Percentiles rank a stretch among this genome's conserved stretches.
phyloP scores from a whole-genome alignment of 1,140 invertebrate species.

The Dolichoris vasculosae region DNA sequence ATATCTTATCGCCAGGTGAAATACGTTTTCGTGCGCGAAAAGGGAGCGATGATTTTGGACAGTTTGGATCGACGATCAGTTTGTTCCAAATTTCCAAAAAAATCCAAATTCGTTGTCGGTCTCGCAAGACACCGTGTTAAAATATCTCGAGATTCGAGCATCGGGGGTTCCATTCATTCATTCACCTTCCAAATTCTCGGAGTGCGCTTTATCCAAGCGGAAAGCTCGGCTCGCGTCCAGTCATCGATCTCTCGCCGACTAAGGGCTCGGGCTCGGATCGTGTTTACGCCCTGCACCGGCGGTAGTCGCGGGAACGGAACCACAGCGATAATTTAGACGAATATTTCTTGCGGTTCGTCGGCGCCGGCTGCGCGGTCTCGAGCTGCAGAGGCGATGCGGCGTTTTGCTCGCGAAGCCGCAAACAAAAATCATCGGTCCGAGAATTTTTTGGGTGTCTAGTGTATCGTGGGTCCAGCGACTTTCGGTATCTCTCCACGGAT shows the following conservation, averaged over 20 bases:
- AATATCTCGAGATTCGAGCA: too few species aligned
- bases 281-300: conserved; percentile 48
- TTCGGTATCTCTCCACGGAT: background rate
- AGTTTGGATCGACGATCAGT: too few species aligned
- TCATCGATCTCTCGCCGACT: background rate
- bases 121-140: too few species aligned
- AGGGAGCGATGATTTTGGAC: too few species aligned
- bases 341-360: conserved; percentile 71
- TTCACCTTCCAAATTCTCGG: too few species aligned
- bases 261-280: background rate
- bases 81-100: too few species aligned
- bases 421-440: background rate
- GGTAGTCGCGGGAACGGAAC: conserved; percentile 65
- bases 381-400: conserved; percentile 27
- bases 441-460: conserved; percentile 11
- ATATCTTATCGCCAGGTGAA: too few species aligned
- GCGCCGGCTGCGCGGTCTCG: conserved; percentile 8
- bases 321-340: conserved; percentile 70
- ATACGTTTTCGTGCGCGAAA: too few species aligned
- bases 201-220: background rate
- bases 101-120: too few species aligned
- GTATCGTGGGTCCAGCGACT: background rate
- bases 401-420: conserved; percentile 40
- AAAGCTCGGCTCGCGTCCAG: background rate
- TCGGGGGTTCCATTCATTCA: too few species aligned